A percentile compares a stretch with the other conserved stretches of the same genome.
phyloP scores from a whole-genome alignment of 1,140 invertebrate species.

The Drosophila sproati region DNA sequence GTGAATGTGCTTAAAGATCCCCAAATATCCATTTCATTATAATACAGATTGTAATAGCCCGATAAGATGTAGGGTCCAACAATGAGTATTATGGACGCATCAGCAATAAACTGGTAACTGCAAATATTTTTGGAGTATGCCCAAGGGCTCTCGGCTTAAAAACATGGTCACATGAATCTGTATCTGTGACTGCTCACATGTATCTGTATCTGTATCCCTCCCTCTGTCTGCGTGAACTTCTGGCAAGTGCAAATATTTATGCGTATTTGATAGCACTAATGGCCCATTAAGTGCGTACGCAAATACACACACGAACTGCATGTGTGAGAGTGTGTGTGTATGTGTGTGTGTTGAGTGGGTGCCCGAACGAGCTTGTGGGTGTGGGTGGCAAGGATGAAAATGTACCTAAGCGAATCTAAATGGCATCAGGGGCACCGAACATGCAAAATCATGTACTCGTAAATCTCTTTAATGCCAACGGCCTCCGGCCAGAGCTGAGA shows the following conservation, averaged over 20 bases:
- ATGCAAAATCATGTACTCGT: constrained; percentile 83
- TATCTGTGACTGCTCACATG: constrained; percentile 29
- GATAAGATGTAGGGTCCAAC: background rate
- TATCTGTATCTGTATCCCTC: constrained; percentile 13
- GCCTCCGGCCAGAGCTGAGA: constrained; percentile 66
- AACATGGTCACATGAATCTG: constrained; percentile 8
- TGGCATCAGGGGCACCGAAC: constrained; percentile 80
- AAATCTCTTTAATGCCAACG: constrained; percentile 79
- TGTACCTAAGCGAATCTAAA: constrained; percentile 83
- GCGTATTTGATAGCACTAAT: constrained; percentile 83
- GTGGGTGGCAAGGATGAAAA: constrained; percentile 74
- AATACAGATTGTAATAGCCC: background rate
- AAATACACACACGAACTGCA: constrained; percentile 70
- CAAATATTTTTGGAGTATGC: constrained; percentile 6
- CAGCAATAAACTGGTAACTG: constrained; percentile 5
- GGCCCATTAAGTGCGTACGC: constrained; percentile 80
- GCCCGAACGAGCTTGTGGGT: constrained; percentile 21
- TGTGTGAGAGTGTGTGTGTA: constrained; percentile 1
- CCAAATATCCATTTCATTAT: background rate
- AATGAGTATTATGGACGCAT: background rate
- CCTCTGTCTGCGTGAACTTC: constrained; percentile 50
- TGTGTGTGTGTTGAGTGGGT: constrained; percentile 21
- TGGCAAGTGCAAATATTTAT: constrained; percentile 80
- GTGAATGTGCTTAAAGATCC: too few species aligned
- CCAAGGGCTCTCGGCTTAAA: constrained; percentile 4